Evolutionary conservation across 2,113 vertebrate genomes (phyloP).

Genomic region (Mobula birostris): DNA sequence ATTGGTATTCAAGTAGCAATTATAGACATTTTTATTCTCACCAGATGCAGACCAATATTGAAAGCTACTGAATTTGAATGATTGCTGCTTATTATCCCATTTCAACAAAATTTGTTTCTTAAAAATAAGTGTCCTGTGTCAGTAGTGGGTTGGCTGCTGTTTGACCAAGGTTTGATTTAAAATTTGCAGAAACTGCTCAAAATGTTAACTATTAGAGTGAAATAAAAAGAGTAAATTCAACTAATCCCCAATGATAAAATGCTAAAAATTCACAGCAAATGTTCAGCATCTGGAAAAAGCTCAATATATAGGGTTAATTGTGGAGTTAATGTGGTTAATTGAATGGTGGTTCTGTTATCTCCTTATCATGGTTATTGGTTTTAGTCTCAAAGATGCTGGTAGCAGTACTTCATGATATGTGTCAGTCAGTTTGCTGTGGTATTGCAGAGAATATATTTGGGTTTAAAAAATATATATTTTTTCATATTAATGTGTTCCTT

Average conservation of each 20-base stretch:
- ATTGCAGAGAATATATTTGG: not conserved
- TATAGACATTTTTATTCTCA: not conserved
- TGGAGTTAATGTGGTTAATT: not conserved
- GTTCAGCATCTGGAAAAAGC: not conserved
- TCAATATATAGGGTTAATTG: not conserved
- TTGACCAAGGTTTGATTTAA: not conserved
- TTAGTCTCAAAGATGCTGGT: not conserved
- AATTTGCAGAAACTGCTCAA: not conserved
- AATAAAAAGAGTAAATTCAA: not conserved
- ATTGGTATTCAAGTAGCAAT: not conserved
- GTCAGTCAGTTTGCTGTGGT: not conserved
- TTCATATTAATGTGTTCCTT: not conserved
- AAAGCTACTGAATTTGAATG: not conserved
- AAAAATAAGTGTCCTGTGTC: not conserved
- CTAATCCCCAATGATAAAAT: no score
- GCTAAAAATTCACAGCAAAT: not conserved
- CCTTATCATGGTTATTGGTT: no score
- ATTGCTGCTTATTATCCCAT: not conserved
- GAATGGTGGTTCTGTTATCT: not conserved
- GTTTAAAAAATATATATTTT: no score
- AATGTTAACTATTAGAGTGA: not conserved
- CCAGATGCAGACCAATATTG: not conserved
- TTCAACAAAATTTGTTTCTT: not conserved
- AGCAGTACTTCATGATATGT: not conserved
- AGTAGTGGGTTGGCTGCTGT: not conserved